Base-by-base conservation (phyloP, 1,140 invertebrate genomes). In the Leucophenga varia region DNA sequence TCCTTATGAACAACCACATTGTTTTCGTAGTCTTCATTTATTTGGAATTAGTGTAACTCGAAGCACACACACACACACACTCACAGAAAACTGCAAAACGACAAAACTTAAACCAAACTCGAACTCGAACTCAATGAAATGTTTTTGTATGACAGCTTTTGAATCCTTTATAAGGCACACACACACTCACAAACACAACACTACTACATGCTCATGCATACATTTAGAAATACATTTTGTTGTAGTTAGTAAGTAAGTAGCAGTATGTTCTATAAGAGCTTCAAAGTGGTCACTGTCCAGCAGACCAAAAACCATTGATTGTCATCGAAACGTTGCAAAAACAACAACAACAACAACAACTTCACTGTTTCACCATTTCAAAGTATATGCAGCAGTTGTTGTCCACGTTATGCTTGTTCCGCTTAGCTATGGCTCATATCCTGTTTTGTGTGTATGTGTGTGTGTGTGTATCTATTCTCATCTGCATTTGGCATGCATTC, bases 221-320 rank as follows among this genome's bases (percentile, higher is more conserved):
- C 38, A 51, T 57, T 40, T 44, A 6, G 22, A 10, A 14, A 28
- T 35, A 53, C 32, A n/a, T n/a, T n/a, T n/a, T n/a, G n/a, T n/a
- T 36, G 53, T 41, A 20, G 21, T 38, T 36, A 41, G 19, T 42
- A 42, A 32, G 49, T 46, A 64, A 64, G 54, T 60, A 57, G 52
- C 55, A 43, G 49, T 44, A 31, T 28, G 40, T 42, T 44, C 19
- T 37, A 4, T 14, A 43, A 14, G 28, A 30, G n/a, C 5, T 37
- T 37, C 20, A 37, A 44, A 37, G 43, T 44, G 36, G n/a, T 36
- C 14, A 21, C 12, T 60, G 61, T 69, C 56, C 65, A 70, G 51
- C 65, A 70, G 65, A 70, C 65, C 65, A 70, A 70, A 70, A 70
- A 70, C 65, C 65, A 70, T 70, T 70, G 65, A 70, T 70, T 70